Evolutionary conservation across 2,113 vertebrate species (phyloP).

Genomic region (Melanocharis versteri): DNA sequence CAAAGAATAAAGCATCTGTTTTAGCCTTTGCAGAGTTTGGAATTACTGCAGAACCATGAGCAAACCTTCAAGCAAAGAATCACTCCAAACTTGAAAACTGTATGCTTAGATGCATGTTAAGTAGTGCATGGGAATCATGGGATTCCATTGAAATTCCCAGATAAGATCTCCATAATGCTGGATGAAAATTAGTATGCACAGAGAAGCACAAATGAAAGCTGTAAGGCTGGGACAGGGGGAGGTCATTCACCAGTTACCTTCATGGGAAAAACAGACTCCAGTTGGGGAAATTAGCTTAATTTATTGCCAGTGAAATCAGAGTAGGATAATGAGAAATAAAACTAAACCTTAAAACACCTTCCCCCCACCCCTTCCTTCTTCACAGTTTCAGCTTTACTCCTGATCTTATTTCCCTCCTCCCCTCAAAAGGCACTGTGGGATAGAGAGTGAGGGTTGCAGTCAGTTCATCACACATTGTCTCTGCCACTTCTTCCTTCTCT

Average conservation of each 20-base stretch:
- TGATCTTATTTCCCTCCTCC: neutral
- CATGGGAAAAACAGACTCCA: neutral
- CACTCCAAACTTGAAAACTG: neutral
- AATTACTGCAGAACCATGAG: neutral
- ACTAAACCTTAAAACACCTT: neutral
- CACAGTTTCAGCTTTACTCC: neutral
- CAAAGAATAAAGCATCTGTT: neutral
- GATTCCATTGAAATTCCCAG: neutral
- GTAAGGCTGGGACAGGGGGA: neutral
- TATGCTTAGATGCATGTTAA: neutral
- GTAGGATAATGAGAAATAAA: neutral
- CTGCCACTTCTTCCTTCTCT: neutral
- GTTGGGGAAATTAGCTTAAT: neutral
- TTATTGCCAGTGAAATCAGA: neutral
- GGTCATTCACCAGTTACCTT: neutral
- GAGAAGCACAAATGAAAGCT: neutral
- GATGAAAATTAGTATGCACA: neutral
- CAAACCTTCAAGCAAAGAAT: slow-evolving; percentile 8
- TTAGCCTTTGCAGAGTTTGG: neutral
- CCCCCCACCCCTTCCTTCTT: neutral
- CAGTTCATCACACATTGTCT: neutral
- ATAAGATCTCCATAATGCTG: neutral
- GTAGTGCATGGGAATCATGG: neutral
- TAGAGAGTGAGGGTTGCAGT: neutral
- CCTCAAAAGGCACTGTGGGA: neutral